These are phyloP conservation scores for Lamellibrachia columna DNA, from an alignment of 2,888 invertebrate genomes.

Conservation along the genomic window DNA sequence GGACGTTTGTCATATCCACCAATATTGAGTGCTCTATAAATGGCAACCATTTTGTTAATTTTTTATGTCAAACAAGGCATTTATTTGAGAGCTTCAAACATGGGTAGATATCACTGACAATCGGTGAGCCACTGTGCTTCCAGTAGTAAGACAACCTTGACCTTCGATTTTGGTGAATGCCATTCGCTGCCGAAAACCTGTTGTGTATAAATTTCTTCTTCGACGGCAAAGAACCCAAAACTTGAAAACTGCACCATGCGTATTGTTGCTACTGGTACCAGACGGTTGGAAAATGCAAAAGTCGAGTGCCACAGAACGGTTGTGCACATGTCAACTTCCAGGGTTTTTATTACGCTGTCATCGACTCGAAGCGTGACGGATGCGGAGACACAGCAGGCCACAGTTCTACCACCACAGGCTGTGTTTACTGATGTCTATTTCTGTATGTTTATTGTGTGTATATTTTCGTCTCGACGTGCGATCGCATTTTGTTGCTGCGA, in stretches of 20 bases:
- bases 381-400: background rate
- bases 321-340: background rate
- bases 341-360: background rate
- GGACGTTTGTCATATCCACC: background rate
- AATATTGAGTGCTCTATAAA: background rate
- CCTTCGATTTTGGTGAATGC: background rate
- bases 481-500: slow-evolving; percentile 3
- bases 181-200: background rate
- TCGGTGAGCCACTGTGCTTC: background rate
- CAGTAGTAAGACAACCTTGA: background rate
- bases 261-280: background rate
- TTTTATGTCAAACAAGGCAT: background rate
- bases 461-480: slow-evolving; percentile 2
- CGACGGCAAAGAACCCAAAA: background rate
- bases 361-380: background rate
- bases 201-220: background rate
- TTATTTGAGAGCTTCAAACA: background rate
- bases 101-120: background rate
- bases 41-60: background rate
- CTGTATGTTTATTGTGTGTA: background rate
- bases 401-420: background rate
- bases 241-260: background rate
- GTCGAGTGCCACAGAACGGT: background rate
- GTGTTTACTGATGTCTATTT: background rate
- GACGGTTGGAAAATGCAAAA: background rate